Conservation (phyloP, 1,140 invertebrate species). For the Frieseomelitta varia region DNA sequence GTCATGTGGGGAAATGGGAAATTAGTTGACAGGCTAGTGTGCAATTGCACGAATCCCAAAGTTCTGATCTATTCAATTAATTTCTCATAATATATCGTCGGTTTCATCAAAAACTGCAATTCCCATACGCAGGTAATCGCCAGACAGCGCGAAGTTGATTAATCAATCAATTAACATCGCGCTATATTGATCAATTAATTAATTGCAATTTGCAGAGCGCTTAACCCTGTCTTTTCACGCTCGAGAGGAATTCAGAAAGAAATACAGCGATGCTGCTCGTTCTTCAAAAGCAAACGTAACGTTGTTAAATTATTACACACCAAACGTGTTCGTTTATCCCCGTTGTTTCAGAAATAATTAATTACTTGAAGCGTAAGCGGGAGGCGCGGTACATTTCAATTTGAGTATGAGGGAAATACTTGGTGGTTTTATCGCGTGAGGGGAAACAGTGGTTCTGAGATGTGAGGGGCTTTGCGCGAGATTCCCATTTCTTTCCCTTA, state of each 20-base stretch:
- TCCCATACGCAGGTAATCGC: neutral
- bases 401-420: neutral
- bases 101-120: slow-evolving; percentile 8
- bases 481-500: neutral
- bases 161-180: too few species aligned
- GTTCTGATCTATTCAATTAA: slow-evolving; percentile 28
- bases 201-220: too few species aligned
- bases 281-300: too few species aligned
- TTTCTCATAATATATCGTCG: slow-evolving; percentile 20
- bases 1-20: neutral
- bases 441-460: neutral
- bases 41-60: neutral
- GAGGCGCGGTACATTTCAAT: neutral
- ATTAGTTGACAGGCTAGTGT: neutral
- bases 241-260: neutral
- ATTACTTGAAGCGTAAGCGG: neutral
- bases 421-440: neutral
- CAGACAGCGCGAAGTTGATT: too few species aligned
- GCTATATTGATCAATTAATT: too few species aligned
- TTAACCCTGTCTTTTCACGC: too few species aligned
- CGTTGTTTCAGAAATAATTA: neutral
- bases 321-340: neutral
- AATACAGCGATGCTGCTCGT: neutral
- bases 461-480: neutral
- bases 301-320: too few species aligned